A percentile compares a stretch with the other conserved stretches of the same genome.
These are phyloP conservation scores for Gallinago nigripennis DNA, from an alignment of 2,797 vertebrate species.

Conservation along the genomic window DNA sequence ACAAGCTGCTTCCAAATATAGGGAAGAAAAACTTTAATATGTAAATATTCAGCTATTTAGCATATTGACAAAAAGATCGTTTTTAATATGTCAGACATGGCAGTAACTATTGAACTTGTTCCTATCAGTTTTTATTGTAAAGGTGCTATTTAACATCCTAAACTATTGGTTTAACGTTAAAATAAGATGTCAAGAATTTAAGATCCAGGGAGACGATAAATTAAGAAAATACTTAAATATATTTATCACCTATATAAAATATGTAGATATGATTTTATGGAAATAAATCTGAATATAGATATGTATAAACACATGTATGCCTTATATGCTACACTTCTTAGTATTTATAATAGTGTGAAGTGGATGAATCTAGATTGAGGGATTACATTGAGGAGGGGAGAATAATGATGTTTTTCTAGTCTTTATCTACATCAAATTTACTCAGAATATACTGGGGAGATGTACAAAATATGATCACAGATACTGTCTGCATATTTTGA, in stretches of 20 bases:
- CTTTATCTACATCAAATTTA: not conserved
- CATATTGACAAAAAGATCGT: constrained; percentile 47
- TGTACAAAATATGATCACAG: not conserved
- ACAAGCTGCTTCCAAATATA: constrained; percentile 53
- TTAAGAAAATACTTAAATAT: constrained; percentile 8
- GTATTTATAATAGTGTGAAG: not conserved
- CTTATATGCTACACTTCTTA: not conserved
- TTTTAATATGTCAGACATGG: constrained; percentile 28
- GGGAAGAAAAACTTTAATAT: constrained; percentile 50
- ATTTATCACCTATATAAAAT: not conserved
- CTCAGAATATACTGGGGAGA: not conserved
- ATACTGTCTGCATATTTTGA: not conserved
- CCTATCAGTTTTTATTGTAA: constrained; percentile 58
- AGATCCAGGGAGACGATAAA: constrained; percentile 35
- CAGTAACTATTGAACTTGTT: constrained; percentile 41
- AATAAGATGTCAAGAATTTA: constrained; percentile 15
- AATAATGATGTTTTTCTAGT: not conserved
- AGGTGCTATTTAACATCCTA: constrained; percentile 52
- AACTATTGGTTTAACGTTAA: constrained; percentile 46
- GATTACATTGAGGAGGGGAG: not conserved
- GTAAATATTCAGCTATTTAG: constrained; percentile 61
- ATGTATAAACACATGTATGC: not conserved
- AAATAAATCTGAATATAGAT: not conserved
- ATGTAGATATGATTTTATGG: not conserved
- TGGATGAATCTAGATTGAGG: not conserved